These are phyloP conservation scores for Drosophila nigrodunni DNA, from an alignment of 1,140 invertebrate genomes.

Conservation along the genomic window DNA sequence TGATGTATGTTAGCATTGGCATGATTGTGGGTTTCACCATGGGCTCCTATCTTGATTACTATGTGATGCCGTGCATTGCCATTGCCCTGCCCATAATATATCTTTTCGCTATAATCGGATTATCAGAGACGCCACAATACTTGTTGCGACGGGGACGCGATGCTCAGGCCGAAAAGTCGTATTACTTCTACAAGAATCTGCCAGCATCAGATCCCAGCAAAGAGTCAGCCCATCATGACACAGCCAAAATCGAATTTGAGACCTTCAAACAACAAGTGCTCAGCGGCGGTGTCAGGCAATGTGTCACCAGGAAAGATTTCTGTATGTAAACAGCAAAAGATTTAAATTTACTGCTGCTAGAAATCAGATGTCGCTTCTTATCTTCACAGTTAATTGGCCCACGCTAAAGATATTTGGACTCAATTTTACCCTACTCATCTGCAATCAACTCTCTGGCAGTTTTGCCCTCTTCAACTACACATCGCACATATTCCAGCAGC, in stretches of 20 bases:
- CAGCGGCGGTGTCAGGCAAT: conserved; percentile 57
- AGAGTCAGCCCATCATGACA: conserved; percentile 50
- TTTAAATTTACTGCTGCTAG: neutral
- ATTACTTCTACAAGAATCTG: conserved; percentile 71
- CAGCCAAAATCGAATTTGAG: conserved; percentile 67
- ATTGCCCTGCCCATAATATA: conserved; percentile 57
- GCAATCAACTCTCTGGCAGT: conserved; percentile 84
- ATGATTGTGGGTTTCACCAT: conserved; percentile 59
- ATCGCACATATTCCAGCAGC: conserved; percentile 87
- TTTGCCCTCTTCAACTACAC: conserved; percentile 86
- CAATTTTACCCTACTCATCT: conserved; percentile 64
- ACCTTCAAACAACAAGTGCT: conserved; percentile 65
- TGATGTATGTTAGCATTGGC: conserved; percentile 67
- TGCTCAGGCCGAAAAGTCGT: conserved; percentile 58
- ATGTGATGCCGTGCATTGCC: conserved; percentile 66
- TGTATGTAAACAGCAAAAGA: conserved; percentile 45
- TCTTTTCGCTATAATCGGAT: conserved; percentile 52
- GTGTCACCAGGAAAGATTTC: conserved; percentile 56
- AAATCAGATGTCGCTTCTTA: conserved; percentile 12
- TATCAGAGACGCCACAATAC: conserved; percentile 64
- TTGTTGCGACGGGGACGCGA: conserved; percentile 53
- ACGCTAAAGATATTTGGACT: conserved; percentile 63
- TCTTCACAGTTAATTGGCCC: conserved; percentile 53
- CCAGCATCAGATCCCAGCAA: conserved; percentile 17
- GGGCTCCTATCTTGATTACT: conserved; percentile 62